Evolutionary conservation across 2,797 vertebrate genomes (phyloP).

Genomic region (Cuniculus paca): DNA sequence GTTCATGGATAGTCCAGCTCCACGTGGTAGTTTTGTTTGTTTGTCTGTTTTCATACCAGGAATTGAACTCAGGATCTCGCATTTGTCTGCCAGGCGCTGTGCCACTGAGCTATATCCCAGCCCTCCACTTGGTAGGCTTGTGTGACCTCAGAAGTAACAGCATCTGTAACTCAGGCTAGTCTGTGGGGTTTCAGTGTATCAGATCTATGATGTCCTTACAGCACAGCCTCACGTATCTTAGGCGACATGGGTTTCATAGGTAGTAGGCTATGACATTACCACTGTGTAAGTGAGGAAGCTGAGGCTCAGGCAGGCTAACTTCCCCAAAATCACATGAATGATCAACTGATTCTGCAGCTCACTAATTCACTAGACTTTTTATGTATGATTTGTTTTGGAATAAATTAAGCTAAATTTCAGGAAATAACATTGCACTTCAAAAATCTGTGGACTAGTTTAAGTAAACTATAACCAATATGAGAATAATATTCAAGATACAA

Average conservation of each 20-base stretch:
- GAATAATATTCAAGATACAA: not conserved
- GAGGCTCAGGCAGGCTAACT: not conserved
- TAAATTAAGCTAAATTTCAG: constrained; percentile 20
- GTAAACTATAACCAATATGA: not conserved
- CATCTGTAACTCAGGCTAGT: not conserved
- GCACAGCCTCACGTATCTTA: not conserved
- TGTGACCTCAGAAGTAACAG: not conserved
- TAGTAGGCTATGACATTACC: not conserved
- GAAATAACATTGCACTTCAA: not conserved
- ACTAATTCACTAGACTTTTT: not conserved
- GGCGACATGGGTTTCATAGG: not conserved
- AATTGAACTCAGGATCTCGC: no score
- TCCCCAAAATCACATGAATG: not conserved
- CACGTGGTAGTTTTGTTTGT: not conserved
- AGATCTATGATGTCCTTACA: not conserved
- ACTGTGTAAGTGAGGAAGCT: not conserved
- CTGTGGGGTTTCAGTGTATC: not conserved
- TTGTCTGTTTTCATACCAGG: no score
- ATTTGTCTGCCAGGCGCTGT: no score
- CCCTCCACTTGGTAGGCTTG: not conserved
- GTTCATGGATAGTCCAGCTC: not conserved
- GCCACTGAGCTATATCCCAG: no score
- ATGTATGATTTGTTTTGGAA: not conserved
- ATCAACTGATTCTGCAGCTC: not conserved
- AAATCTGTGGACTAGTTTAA: not conserved